Conservation (phyloP, 2,888 invertebrate species). For the Strigamia crassipes region DNA sequence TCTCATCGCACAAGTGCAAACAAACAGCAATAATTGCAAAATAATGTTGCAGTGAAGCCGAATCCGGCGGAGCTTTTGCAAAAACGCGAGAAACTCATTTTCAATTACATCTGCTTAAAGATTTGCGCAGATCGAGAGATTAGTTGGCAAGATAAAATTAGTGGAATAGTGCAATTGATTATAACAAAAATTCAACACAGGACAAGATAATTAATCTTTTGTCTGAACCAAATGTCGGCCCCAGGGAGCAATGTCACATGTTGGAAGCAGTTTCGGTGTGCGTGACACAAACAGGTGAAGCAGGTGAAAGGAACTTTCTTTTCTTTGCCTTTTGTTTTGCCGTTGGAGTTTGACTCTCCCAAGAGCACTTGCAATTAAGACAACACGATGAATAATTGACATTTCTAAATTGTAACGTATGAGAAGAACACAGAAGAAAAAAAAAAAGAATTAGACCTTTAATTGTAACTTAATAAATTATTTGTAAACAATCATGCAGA, state of each 20-base stretch:
- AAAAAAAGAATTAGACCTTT: not conserved
- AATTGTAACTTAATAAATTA: not conserved
- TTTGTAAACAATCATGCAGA: not conserved
- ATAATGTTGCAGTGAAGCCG: not conserved
- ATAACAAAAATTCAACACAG: not conserved
- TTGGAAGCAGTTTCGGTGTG: constrained; percentile 19
- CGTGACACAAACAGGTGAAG: constrained; percentile 35
- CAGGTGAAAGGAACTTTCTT: constrained; percentile 6
- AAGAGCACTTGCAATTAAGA: not conserved
- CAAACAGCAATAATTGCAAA: not conserved
- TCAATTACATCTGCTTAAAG: not conserved
- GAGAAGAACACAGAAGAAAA: not conserved
- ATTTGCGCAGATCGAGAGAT: not conserved
- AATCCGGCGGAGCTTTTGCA: not conserved
- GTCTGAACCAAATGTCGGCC: constrained; percentile 9
- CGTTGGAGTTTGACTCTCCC: constrained; percentile 20
- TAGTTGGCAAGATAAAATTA: not conserved
- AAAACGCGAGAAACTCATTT: not conserved
- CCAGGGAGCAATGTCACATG: constrained; percentile 15
- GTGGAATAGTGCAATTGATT: not conserved
- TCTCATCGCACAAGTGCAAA: too few relatives aligned
- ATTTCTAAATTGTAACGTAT: constrained; percentile 23
- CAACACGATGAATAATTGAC: constrained; percentile 31
- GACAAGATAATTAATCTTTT: constrained; percentile 35
- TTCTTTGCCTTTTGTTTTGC: not conserved